These are phyloP conservation scores for Drosophila guanche DNA, from an alignment of 1,140 invertebrate genomes.

Conservation along the genomic window DNA sequence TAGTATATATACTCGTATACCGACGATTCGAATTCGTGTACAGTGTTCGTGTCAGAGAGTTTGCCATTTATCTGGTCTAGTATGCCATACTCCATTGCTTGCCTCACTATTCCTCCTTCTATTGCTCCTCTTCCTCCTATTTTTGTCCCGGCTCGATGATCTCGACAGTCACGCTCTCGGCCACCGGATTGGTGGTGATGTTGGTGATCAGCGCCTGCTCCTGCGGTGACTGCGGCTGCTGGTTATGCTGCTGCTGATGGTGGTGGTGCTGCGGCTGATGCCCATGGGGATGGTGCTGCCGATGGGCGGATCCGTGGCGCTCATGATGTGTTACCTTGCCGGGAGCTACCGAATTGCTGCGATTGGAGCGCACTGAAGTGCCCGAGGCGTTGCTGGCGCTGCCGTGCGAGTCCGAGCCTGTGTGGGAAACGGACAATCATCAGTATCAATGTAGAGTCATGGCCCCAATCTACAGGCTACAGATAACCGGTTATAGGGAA, in stretches of 20 bases:
- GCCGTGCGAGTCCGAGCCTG: constrained; percentile 71
- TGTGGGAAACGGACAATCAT: constrained; percentile 9
- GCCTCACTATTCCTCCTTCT: constrained; percentile 1
- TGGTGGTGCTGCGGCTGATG: constrained; percentile 46
- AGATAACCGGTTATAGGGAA: constrained; percentile 42
- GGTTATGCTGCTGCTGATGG: constrained; percentile 47
- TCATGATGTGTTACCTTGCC: constrained; percentile 73
- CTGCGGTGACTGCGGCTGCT: constrained; percentile 63
- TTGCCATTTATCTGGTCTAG: constrained; percentile 30
- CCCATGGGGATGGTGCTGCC: constrained; percentile 42
- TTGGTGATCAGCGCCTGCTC: constrained; percentile 75
- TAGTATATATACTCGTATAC: constrained; percentile 17
- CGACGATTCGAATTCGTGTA: constrained; percentile 23
- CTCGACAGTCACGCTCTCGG: constrained; percentile 81
- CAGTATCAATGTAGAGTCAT: neutral
- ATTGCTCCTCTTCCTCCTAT: constrained; percentile 3
- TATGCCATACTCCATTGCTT: constrained; percentile 7
- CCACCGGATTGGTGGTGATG: constrained; percentile 80
- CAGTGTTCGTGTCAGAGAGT: constrained; percentile 40
- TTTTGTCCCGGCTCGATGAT: constrained; percentile 76
- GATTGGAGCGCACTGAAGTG: constrained; percentile 76
- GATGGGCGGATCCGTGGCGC: constrained; percentile 71
- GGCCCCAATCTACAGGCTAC: constrained; percentile 15
- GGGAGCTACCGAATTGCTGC: constrained; percentile 79
- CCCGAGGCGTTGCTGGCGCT: constrained; percentile 78